These are phyloP conservation scores for Notarius quadriscutis DNA, from an alignment of 2,113 vertebrate genomes.

Conservation along the genomic window DNA sequence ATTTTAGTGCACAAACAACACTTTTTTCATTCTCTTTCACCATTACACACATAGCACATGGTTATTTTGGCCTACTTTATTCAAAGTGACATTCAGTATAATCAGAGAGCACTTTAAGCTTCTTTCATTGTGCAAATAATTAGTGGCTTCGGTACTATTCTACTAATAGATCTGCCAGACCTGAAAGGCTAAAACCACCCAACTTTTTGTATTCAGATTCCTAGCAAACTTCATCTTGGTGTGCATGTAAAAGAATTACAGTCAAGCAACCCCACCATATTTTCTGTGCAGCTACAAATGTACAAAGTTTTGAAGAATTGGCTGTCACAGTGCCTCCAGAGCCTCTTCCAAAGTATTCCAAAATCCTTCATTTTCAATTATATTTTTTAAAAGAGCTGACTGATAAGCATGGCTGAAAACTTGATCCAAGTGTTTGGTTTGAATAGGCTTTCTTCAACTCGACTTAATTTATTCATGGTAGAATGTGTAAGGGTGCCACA, in stretches of 20 bases:
- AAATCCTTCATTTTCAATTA: slow-evolving; percentile 40
- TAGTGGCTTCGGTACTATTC: slow-evolving; percentile 44
- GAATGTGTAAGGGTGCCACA: slow-evolving; percentile 16
- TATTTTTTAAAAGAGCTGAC: slow-evolving; percentile 35
- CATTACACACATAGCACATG: slow-evolving; percentile 34
- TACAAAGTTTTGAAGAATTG: slow-evolving; percentile 38
- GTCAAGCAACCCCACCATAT: background rate
- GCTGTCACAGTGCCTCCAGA: slow-evolving; percentile 24
- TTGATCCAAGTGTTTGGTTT: slow-evolving; percentile 44
- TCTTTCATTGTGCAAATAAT: slow-evolving; percentile 55
- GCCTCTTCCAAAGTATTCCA: background rate
- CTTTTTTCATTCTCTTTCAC: slow-evolving; percentile 29
- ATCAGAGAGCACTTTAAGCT: slow-evolving; percentile 40
- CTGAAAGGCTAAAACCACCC: slow-evolving; percentile 27
- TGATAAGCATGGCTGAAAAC: slow-evolving; percentile 38
- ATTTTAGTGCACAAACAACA: slow-evolving; percentile 49
- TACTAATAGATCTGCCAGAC: slow-evolving; percentile 44
- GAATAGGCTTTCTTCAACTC: slow-evolving; percentile 24
- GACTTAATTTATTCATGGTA: slow-evolving; percentile 37
- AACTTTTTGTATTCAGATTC: slow-evolving; percentile 13
- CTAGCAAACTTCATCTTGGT: background rate
- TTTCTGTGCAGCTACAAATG: background rate
- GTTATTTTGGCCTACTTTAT: slow-evolving; percentile 37
- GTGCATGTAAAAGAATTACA: slow-evolving; percentile 6
- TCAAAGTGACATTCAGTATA: slow-evolving; percentile 43